These are phyloP conservation scores for Leptobrachium leishanense DNA, from an alignment of 2,113 vertebrate species.

Conservation along the genomic window DNA sequence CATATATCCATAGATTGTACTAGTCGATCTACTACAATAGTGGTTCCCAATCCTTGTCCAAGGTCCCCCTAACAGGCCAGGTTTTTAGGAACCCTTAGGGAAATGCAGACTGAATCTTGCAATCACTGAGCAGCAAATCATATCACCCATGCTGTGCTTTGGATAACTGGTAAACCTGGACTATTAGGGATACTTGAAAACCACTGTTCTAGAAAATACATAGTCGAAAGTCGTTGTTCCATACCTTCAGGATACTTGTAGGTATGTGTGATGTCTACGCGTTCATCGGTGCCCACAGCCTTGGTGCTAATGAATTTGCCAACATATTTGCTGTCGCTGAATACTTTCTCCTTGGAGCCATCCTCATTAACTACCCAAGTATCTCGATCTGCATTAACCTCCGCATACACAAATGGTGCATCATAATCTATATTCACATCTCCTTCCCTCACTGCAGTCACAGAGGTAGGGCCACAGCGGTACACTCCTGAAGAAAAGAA, in stretches of 20 bases:
- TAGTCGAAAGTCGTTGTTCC: neutral
- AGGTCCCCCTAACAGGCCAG: no score
- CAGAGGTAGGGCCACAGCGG: slow-evolving; percentile 80
- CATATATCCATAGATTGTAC: no score
- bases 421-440: slow-evolving; percentile 73
- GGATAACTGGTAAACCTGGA: no score
- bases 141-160: no score
- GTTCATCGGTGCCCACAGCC: slow-evolving; percentile 65
- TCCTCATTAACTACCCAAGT: slow-evolving; percentile 69
- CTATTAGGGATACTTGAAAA: no score
- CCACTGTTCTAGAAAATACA: no score
- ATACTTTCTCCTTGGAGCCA: slow-evolving; percentile 62
- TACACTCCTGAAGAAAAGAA: slow-evolving; percentile 59
- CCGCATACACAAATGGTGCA: slow-evolving; percentile 75
- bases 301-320: slow-evolving; percentile 82
- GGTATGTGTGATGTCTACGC: slow-evolving; percentile 68
- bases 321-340: slow-evolving; percentile 59
- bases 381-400: slow-evolving; percentile 80
- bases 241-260: slow-evolving; percentile 85
- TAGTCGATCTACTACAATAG: no score
- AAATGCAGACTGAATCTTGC: no score
- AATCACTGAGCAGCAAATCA: no score
- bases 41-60: no score
- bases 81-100: no score
- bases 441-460: slow-evolving; percentile 75